Percentiles rank a stretch among this genome's conserved stretches.
Evolutionary conservation across 2,797 vertebrate species (phyloP).

Genomic region (Sebastes miniatus): DNA sequence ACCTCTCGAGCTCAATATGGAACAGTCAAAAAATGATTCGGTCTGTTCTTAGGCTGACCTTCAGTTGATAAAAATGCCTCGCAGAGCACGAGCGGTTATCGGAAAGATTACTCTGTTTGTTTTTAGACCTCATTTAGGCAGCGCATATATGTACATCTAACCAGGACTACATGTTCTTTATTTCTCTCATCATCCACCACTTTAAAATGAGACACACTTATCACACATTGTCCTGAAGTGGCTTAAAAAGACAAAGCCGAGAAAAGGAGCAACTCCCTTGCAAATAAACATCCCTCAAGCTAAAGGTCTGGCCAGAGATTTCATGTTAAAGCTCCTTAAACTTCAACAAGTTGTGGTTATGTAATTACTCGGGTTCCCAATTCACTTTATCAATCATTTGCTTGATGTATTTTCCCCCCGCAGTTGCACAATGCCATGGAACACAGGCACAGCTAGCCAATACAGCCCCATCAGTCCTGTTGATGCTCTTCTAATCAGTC

Average conservation of each 20-base stretch:
- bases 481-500: constrained; percentile 62
- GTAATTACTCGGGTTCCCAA: constrained; percentile 18
- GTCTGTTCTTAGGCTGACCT: constrained; percentile 22
- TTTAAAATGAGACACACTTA: neutral
- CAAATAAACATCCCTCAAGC: constrained; percentile 26
- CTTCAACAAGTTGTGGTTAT: constrained; percentile 24
- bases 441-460: constrained; percentile 17
- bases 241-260: neutral
- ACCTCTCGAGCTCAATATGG: constrained; percentile 9
- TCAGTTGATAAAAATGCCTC: constrained; percentile 28
- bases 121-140: constrained; percentile 25
- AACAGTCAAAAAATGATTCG: neutral
- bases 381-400: constrained; percentile 21
- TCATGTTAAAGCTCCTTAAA: constrained; percentile 35
- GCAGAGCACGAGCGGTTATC: constrained; percentile 18
- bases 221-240: neutral
- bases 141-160: neutral
- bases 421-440: constrained; percentile 4
- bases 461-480: constrained; percentile 21
- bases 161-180: neutral
- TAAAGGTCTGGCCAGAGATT: constrained; percentile 17
- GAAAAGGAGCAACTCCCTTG: neutral
- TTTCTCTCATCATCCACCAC: constrained; percentile 15
- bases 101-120: constrained; percentile 23
- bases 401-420: neutral